Evolutionary conservation across 2,113 vertebrate genomes (phyloP), one percentile per base, ranked within the genome.

Genomic region (Dolichotis patagonum): DNA sequence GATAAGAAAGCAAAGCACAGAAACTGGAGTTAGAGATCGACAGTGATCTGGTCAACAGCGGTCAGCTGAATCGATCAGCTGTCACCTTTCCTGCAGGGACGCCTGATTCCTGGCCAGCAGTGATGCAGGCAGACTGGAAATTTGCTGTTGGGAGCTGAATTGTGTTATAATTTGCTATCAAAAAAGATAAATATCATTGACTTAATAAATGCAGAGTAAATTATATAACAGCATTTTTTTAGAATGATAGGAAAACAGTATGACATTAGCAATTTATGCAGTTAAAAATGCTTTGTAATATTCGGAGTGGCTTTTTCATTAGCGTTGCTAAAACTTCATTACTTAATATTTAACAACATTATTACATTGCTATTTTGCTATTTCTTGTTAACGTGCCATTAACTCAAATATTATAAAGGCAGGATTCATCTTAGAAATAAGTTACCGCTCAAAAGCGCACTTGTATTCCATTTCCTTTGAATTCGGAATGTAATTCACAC

Each of bases 241-340:
- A 73, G 80, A 88, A 86, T 82, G 49, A 3, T 35, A 65, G 77
- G 38, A 58, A 93, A 95, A 92, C 1, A 58, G 69, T 41, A 60
- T 88, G 60, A 77, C 3, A 13, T 73, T 91, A 75, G 62, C 35
- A 96, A 73, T 71, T 46, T 20, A 77, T 77, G 19, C 19, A 89
- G 87, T 91, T 95, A 84, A 96, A 97, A 97, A 46, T 30, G 8
- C 41, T 88, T 94, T 90, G 32, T 30, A 88, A 95, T 93, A 84
- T 54, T 90, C 83, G 52, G 46, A 52, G n/a, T 58, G 71, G 26
- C n/a, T 96, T 90, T 90, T 90, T 12, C 38, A 24, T 75, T 71
- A 52, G 41, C 52, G 17, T 41, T 52, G 10, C 94, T 97, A 56
- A 32, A 91, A 93, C 41, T 71, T 95, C 35, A n/a, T 88, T 94